Base-by-base conservation (phyloP, 2,797 vertebrate species). In the Sphenodon punctatus region DNA sequence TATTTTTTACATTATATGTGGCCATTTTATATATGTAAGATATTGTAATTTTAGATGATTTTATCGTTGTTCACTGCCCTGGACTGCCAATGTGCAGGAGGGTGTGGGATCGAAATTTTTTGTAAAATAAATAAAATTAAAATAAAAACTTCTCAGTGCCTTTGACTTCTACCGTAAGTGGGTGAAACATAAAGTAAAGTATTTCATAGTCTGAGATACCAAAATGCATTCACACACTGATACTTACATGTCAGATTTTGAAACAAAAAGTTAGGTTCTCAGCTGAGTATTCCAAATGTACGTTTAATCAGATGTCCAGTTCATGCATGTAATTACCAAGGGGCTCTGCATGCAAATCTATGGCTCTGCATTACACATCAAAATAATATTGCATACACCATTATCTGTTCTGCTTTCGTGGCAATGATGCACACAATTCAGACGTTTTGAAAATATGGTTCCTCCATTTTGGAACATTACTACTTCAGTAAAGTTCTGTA, bases 351-450 rank as follows among this genome's bases (percentile, higher is more conserved):
- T 69, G 82, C 69, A 80, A 88, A 86, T 12, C 56, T 67, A 78
- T 5, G 86, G 86, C n/a, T n/a, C n/a, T n/a, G n/a, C n/a, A 87
- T 87, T 88, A 78, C 34, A 77, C 73, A 20, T 61, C 86, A 90
- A 92, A 90, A 38, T 61, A 88, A 61, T 70, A 77, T 80, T 87
- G 74, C 15, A 77, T 89, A 80, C 82, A 73, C 67, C 64, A 80
- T 84, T 90, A 88, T 82, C 80, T 23, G 49, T 53, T 30, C n/a
- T 53, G 49, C 53, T 27, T n/a, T 53, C 53, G 9, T 30, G n/a
- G 27, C 53, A 30, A 27, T 13, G 55, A 14, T 49, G 60, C 7
- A 20, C 42, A 67, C 55, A 36, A 64, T 53, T 45, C 84, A 17
- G 0, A 69, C 72, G 53, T 15, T 53, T 48, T 7, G 1, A 0